Base-by-base conservation (phyloP, 2,113 vertebrate species). In the Sardina pilchardus region DNA sequence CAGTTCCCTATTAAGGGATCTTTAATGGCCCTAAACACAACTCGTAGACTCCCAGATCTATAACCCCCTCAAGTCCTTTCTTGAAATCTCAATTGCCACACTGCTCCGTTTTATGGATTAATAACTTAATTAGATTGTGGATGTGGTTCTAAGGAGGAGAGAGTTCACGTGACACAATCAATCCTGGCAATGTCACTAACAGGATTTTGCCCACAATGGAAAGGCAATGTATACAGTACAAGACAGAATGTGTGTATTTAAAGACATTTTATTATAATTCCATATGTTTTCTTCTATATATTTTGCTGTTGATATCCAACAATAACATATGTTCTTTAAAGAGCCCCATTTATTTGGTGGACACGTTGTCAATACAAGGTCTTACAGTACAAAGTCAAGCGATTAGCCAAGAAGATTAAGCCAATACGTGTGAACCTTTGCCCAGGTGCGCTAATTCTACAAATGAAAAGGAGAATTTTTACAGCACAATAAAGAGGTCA, bases 21-120 rank as follows among this genome's bases (percentile, higher is more conserved):
- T 83, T 89, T 87, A 89, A 86, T 88, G 87, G 78, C 81, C 83
- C 19, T 45, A 78, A 16, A 26, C n/a, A 63, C 45, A 26, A n/a
- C 7, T 63, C 4, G 12, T 6, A 63, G 59, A 26, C 63, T 30
- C 26, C 63, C 3, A 2, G 63, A 71, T 71, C 63, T 67, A 67
- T 67, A 6, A 4, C 21, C 4, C 26, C 5, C 14, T 2, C 2
- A 36, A 78, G 71, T 17, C 16, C 71, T 10, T 17, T 36, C 71
- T 16, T 36, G 71, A 34, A 71, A 30, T 71, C 63, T 71, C 26
- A 71, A 71, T 71, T 71, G 9, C 63, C 1, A 6, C 9, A 8
- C 63, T 71, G 26, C 63, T 71, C 10, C 48, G 12, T 26, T 71
- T 12, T 71, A 30, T 71, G 26, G n/a, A 71, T 30, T 26, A 30